Evolutionary conservation across 1,140 invertebrate species (phyloP).

Genomic region (Parapsyche elsis): DNA sequence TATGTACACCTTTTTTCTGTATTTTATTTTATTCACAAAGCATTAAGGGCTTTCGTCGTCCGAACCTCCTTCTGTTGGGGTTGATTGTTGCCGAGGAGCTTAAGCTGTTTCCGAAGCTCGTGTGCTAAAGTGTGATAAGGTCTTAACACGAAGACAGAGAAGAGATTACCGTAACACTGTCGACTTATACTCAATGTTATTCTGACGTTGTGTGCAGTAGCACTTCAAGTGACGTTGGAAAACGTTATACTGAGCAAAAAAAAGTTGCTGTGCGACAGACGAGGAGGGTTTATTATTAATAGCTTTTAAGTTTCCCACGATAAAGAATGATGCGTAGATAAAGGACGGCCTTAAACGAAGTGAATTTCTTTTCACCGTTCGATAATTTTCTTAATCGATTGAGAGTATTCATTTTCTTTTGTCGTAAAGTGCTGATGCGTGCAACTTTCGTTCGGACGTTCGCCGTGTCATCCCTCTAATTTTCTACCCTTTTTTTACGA

Average conservation of each 20-base stretch:
- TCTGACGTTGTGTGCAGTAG: no score
- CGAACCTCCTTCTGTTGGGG: not conserved
- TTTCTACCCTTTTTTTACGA: slow-evolving; percentile 9
- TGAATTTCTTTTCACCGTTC: not conserved
- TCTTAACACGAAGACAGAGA: slow-evolving; percentile 14
- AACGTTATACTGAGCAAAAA: no score
- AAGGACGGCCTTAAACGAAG: no score
- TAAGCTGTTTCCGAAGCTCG: slow-evolving; percentile 29
- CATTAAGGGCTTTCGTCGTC: not conserved
- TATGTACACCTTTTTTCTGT: not conserved
- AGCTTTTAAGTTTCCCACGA: no score
- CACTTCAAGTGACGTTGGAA: no score
- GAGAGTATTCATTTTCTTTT: not conserved
- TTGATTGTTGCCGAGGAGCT: not conserved
- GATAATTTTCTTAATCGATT: not conserved
- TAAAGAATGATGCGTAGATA: no score
- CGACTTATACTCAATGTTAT: not conserved
- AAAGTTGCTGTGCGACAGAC: no score
- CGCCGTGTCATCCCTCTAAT: not conserved
- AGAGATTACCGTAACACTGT: slow-evolving; percentile 3
- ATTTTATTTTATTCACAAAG: not conserved
- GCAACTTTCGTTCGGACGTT: not conserved
- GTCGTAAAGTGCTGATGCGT: slow-evolving; percentile 7
- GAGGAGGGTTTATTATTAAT: no score
- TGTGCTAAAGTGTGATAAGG: slow-evolving; percentile 30